Evolutionary conservation across 2,113 vertebrate genomes (phyloP), one percentile per base, ranked within the genome.

Genomic region (Grantiella picta): DNA sequence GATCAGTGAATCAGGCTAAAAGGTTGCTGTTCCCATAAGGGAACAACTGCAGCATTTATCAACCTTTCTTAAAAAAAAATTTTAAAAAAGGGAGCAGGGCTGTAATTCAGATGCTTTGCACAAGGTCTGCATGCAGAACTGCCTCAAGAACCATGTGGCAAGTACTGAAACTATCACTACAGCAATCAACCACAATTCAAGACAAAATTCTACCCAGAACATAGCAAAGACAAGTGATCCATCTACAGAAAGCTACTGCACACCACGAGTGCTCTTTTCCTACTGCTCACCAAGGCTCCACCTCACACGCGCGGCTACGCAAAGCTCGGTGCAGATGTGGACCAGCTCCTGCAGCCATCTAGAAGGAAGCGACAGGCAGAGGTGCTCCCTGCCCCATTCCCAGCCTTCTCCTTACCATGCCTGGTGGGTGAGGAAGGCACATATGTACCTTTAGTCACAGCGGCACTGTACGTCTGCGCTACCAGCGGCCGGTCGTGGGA

Each of bases 401-500:
- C 68, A 80, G 63, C 83, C 70, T 28, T 63, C 77, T 92, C 93
- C 97, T 98, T 97, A 97, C 98, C 98, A 82, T 97, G 98, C 96
- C 97, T 97, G 11, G 97, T 98, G 15, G 98, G 98, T 79, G 98
- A 98, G 25, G 98, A 97, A 95, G 98, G 98, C 92, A 93, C 95
- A 0, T 97, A 97, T 70, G 97, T 96, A 98, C 99, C 99, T 99
- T 99, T 99, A 96, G 98, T 97, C 60, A 97, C 98, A 45, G 98
- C 98, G 2, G 98, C 93, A 91, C 98, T 98, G 92, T 99, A 99
- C 0, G 99, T 98, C 96, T 99, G 99, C 3, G 99, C 97, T 82
- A 98, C 98, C 85, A 99, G 81, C 1, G 99, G 99, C 88, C 99
- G 98, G 87, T 99, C 99, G 8, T 99, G 99, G 60, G 99, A 98